Evolutionary conservation across 2,113 vertebrate genomes (phyloP).

Genomic region (Cochlearius cochlearius): DNA sequence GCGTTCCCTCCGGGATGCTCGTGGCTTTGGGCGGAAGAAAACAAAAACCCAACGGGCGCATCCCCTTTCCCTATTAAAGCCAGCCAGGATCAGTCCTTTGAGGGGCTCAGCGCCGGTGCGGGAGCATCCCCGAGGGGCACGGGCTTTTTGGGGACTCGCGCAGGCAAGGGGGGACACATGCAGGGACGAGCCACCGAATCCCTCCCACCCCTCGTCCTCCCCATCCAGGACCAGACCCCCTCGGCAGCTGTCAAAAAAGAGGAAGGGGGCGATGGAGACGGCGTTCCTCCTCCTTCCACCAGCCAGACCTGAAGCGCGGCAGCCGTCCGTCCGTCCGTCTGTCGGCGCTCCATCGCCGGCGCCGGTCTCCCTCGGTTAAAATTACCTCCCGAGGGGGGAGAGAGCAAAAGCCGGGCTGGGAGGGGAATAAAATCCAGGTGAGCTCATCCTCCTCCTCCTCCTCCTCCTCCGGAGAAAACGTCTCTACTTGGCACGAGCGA

Average conservation of each 20-base stretch:
- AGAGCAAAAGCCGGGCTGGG: conserved; percentile 15
- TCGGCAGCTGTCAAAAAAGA: background rate
- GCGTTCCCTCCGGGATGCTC: fast-evolving
- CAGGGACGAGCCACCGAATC: background rate
- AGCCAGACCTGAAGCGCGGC: background rate
- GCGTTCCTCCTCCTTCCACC: background rate
- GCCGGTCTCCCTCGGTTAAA: background rate
- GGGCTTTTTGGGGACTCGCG: fast-evolving
- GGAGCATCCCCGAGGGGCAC: background rate
- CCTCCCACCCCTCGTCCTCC: background rate
- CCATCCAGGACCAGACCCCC: background rate
- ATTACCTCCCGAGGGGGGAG: background rate
- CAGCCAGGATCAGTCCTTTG: background rate
- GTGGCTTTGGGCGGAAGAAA: fast-evolving
- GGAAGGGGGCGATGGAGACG: background rate
- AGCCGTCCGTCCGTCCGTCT: background rate
- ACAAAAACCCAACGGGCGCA: fast-evolving
- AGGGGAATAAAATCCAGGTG: conserved; percentile 47
- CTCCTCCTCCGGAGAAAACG: background rate
- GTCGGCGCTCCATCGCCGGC: background rate
- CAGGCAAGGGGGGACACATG: background rate
- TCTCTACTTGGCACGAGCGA: background rate
- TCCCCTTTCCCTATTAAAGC: background rate
- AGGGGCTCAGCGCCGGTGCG: background rate
- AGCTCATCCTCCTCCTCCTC: conserved; percentile 28